phyloP scores from a whole-genome alignment of 2,113 vertebrate species.

The Arothron firmamentum region DNA sequence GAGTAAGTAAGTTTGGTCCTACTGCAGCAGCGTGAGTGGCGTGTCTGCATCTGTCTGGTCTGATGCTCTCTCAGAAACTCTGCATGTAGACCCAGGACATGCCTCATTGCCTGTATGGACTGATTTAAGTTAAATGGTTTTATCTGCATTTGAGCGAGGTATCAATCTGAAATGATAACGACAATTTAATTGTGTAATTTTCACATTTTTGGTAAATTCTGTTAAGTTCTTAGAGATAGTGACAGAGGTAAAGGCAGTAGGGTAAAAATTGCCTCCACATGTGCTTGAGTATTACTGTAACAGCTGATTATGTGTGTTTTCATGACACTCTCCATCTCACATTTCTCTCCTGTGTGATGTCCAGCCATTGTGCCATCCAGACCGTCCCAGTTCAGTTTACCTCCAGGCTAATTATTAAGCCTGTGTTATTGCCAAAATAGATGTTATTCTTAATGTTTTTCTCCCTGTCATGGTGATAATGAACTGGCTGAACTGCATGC shows the following conservation, averaged over 20 bases:
- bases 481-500: slow-evolving; percentile 41
- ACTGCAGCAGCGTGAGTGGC: slow-evolving; percentile 51
- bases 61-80: slow-evolving; percentile 55
- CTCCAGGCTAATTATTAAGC: slow-evolving; percentile 21
- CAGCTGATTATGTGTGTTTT: slow-evolving; percentile 28
- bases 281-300: slow-evolving; percentile 7
- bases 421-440: slow-evolving; percentile 30
- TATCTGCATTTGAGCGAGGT: slow-evolving; percentile 26
- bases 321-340: slow-evolving; percentile 49
- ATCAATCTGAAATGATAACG: not conserved
- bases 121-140: slow-evolving; percentile 23
- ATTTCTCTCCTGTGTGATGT: slow-evolving; percentile 44
- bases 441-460: slow-evolving; percentile 30
- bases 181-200: not conserved
- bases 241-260: not conserved
- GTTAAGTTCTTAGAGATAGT: not conserved
- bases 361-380: slow-evolving; percentile 32
- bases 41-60: slow-evolving; percentile 59
- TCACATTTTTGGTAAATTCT: not conserved
- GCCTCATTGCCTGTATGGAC: slow-evolving; percentile 54
- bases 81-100: slow-evolving; percentile 62
- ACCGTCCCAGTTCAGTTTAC: slow-evolving; percentile 12
- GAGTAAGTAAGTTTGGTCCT: slow-evolving; percentile 75
- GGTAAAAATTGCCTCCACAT: slow-evolving; percentile 13
- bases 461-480: slow-evolving; percentile 25